A percentile compares a stretch with the other conserved stretches of the same genome.
phyloP scores from a whole-genome alignment of 2,113 vertebrate species.

The Sciurus niger region DNA sequence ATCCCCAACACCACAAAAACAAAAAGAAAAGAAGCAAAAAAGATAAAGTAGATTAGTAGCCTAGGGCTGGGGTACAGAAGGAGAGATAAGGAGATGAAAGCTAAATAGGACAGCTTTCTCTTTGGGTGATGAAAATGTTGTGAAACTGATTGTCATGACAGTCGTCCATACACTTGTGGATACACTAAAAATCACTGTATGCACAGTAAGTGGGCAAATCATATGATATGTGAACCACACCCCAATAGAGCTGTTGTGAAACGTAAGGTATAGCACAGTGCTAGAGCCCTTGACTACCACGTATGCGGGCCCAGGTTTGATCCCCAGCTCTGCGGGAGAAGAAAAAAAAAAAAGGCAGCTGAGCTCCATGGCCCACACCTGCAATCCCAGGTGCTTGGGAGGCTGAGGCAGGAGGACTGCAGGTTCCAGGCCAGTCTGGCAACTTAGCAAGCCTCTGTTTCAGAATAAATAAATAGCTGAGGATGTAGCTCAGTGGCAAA shows the following conservation, averaged over 20 bases:
- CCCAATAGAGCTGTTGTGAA: background rate
- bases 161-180: background rate
- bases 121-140: background rate
- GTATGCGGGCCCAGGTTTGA: background rate
- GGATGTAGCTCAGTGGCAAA: too few relatives aligned
- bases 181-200: background rate
- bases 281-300: background rate
- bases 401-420: too few relatives aligned
- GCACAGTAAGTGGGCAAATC: background rate
- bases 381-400: too few relatives aligned
- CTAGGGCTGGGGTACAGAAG: background rate
- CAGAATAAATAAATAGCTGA: too few relatives aligned
- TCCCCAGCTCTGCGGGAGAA: background rate
- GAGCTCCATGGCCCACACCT: too few relatives aligned
- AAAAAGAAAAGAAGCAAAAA: background rate
- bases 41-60: background rate
- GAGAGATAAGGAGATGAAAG: background rate
- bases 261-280: background rate
- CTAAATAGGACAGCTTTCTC: background rate
- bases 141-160: background rate
- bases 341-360: too few relatives aligned
- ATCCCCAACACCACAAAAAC: too few relatives aligned
- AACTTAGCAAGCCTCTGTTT: too few relatives aligned
- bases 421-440: too few relatives aligned
- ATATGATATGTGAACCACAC: background rate